A percentile compares a stretch with the other conserved stretches of the same genome.
These are phyloP conservation scores for Baronia brevicornis DNA, from an alignment of 2,888 invertebrate genomes.

Conservation along the genomic window DNA sequence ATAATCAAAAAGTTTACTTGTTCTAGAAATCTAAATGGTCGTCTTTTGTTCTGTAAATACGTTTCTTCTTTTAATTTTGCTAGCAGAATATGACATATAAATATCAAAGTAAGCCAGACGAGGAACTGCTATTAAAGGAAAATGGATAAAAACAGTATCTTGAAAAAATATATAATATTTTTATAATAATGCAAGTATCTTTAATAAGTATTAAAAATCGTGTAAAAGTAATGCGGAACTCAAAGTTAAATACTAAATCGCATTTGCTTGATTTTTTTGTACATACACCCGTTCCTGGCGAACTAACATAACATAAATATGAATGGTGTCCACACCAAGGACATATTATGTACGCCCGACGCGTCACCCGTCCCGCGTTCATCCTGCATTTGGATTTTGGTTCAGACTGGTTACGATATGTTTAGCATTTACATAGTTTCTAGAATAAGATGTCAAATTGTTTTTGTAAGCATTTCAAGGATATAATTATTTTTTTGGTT, in stretches of 20 bases:
- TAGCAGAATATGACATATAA: too few species aligned
- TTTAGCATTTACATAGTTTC: conserved; percentile 26
- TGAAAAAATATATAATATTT: too few species aligned
- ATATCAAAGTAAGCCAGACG: too few species aligned
- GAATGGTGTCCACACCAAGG: conserved; percentile 40
- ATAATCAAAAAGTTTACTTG: too few species aligned
- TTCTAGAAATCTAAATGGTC: too few species aligned
- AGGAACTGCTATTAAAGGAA: too few species aligned
- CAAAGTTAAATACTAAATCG: not conserved
- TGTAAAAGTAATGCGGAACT: conserved; percentile 8
- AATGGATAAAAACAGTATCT: too few species aligned
- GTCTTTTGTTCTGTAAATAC: too few species aligned
- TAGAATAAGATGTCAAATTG: conserved; percentile 15
- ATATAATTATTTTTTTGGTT: conserved; percentile 1
- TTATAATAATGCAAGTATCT: too few species aligned
- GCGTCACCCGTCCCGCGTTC: conserved; percentile 31
- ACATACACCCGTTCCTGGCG: conserved; percentile 20
- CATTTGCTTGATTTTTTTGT: conserved; percentile 5
- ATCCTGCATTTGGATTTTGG: conserved; percentile 27
- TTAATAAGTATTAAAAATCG: too few species aligned
- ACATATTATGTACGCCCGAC: conserved; percentile 35
- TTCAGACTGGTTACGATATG: conserved; percentile 19
- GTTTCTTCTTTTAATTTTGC: too few species aligned
- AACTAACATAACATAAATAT: conserved; percentile 42
- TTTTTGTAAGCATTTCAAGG: conserved; percentile 7